Evolutionary conservation across 2,797 vertebrate genomes (phyloP).

Genomic region (Balearica regulorum): DNA sequence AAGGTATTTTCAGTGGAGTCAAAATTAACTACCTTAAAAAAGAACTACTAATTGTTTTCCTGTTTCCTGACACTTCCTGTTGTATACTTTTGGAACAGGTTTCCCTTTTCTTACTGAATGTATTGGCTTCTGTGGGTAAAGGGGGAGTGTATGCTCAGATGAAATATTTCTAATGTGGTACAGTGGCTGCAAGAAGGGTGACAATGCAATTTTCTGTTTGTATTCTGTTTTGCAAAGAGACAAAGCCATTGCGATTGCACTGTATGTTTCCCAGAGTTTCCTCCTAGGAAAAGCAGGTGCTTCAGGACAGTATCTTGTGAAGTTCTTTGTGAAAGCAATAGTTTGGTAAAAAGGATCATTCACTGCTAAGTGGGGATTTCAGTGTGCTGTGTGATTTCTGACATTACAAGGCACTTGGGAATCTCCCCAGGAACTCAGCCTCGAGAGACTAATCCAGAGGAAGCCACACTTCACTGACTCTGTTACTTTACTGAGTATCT

Average conservation of each 20-base stretch:
- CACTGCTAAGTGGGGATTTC: background rate
- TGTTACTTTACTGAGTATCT: background rate
- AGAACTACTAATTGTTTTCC: background rate
- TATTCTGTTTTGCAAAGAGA: background rate
- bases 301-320: background rate
- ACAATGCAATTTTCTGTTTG: background rate
- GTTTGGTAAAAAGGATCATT: background rate
- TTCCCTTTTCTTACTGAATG: background rate
- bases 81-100: background rate
- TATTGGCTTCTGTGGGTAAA: background rate
- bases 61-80: background rate
- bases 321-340: background rate
- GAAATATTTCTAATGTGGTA: background rate
- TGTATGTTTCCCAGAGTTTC: background rate
- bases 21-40: background rate
- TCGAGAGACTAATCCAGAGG: background rate
- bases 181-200: background rate
- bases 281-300: background rate
- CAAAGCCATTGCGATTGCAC: fast-evolving
- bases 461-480: background rate
- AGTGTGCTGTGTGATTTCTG: background rate
- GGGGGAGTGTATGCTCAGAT: background rate
- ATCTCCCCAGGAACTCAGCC: background rate
- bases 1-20: constrained; percentile 78
- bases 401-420: background rate